These are phyloP conservation scores for Macropis europaea DNA, from an alignment of 2,888 invertebrate species.

Conservation along the genomic window DNA sequence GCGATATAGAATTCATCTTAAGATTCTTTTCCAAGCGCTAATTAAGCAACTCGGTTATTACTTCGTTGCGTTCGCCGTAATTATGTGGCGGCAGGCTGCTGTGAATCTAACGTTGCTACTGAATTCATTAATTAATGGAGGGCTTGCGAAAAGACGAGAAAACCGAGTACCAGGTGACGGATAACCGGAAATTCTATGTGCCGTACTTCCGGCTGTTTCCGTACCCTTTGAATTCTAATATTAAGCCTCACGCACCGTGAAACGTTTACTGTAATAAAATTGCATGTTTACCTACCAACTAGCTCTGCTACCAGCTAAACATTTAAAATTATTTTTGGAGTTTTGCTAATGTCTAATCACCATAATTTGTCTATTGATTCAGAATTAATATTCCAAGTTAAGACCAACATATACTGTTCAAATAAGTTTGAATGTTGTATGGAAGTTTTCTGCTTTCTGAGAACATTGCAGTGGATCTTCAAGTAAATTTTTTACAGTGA, in stretches of 20 bases:
- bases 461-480: too few relatives aligned
- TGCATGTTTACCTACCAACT: not conserved
- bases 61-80: slow-evolving; percentile 29
- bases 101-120: slow-evolving; percentile 19
- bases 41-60: slow-evolving; percentile 48
- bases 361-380: not conserved
- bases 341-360: not conserved
- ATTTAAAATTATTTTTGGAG: too few relatives aligned
- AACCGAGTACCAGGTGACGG: slow-evolving; percentile 13
- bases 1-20: slow-evolving; percentile 5
- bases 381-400: not conserved
- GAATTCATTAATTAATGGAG: slow-evolving; percentile 48
- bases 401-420: too few relatives aligned
- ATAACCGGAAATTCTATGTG: slow-evolving; percentile 29
- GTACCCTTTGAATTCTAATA: not conserved
- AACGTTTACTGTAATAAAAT: not conserved
- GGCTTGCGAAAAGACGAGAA: slow-evolving; percentile 20
- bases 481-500: too few relatives aligned
- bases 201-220: slow-evolving; percentile 5
- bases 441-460: too few relatives aligned
- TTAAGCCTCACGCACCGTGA: not conserved
- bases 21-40: slow-evolving; percentile 33
- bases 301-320: too few relatives aligned
- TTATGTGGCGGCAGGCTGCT: slow-evolving; percentile 33
- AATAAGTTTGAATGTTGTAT: too few relatives aligned